Evolutionary conservation across 2,797 vertebrate genomes (phyloP), one percentile per base, ranked within the genome.

Genomic region (Pseudomugil gertrudae): DNA sequence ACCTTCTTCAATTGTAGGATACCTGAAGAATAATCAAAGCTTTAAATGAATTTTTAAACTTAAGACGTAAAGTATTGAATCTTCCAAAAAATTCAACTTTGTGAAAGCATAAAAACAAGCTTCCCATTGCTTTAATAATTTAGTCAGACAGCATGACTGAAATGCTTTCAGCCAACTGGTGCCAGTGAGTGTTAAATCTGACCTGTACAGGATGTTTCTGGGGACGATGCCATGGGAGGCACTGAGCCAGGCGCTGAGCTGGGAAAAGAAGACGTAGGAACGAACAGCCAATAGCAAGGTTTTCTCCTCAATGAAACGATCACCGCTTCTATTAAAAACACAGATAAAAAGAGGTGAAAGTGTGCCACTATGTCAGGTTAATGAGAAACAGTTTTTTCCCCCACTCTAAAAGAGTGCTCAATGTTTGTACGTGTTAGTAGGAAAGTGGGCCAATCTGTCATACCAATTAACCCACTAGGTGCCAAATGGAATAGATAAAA

Each of bases 201-300:
- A 99, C 98, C 98, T 96, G 92, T 99, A 99, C 51, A 99, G 92
- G 93, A 99, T 98, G 91, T 99, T 99, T 85, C 97, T 93, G 89
- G 97, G 98, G 85, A 97, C 96, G 84, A 98, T 95, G 91, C 98
- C 98, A 73, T 99, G 98, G 47, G 98, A 99, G 86, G 98, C 97
- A 61, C 98, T 99, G 84, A 99, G 94, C 98, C 98, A 99, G 4
- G 98, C 98, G 1, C 98, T 99, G 84, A 99, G 95, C 92, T 99
- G 98, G 74, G 98, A 99, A 94, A 99, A 99, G 90, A 98, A 99
- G 75, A 99, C 98, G 72, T 97, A 99, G 35, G 98, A 99, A 73
- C 98, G 97, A 52, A 99, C 94, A 38, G 98, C 98, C 92, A 98
- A 68, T 65, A 99, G 90, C 69, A 99, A 93, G 2, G 96, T 97